These are phyloP conservation scores for Fukomys damarensis DNA, from an alignment of 2,113 vertebrate species.

Conservation along the genomic window DNA sequence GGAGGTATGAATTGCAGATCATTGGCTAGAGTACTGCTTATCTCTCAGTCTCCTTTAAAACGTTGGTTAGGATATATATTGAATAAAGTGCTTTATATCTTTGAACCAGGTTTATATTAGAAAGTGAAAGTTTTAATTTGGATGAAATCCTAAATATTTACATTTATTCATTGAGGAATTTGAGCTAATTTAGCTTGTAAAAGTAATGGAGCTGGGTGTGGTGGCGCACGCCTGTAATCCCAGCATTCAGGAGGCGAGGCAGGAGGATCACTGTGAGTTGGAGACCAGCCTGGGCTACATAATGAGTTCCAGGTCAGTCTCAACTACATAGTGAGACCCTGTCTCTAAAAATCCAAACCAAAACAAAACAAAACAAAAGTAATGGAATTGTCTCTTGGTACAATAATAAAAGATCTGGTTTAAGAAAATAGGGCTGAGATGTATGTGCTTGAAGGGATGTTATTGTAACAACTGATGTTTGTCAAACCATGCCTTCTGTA, in stretches of 20 bases:
- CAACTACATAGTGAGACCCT: too few species aligned
- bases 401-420: not conserved
- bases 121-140: conserved; percentile 51
- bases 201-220: not conserved
- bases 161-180: conserved; percentile 36
- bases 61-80: not conserved
- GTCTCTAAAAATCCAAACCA: too few species aligned
- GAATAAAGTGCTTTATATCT: not conserved
- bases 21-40: not conserved
- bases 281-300: too few species aligned
- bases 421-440: not conserved
- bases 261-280: too few species aligned
- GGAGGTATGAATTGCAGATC: not conserved
- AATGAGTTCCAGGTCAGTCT: too few species aligned
- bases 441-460: not conserved
- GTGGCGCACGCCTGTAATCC: too few species aligned
- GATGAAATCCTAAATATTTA: conserved; percentile 5
- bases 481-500: not conserved
- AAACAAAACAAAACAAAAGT: too few species aligned
- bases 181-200: not conserved
- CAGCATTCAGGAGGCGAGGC: too few species aligned
- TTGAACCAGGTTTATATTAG: conserved; percentile 37
- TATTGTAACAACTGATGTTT: not conserved
- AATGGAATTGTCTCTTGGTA: not conserved
- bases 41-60: not conserved